Evolutionary conservation across 2,888 invertebrate species (phyloP), one percentile per base, ranked within the genome.

Genomic region (Alcis repandata): DNA sequence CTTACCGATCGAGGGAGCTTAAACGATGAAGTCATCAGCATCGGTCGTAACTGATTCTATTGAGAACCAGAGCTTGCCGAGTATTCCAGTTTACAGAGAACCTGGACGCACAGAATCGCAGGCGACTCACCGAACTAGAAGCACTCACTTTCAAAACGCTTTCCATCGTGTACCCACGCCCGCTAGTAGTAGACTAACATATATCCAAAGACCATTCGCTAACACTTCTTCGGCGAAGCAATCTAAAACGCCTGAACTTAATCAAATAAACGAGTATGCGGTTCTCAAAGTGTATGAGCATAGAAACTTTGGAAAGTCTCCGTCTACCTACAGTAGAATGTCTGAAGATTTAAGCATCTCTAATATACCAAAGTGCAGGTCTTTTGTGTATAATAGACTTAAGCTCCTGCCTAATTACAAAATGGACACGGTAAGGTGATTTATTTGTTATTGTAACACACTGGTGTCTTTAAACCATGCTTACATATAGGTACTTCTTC

Each of bases 21-120:
- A 53, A 59, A 33, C 54, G 66, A 71, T 73, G 73, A 73, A 69
- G 68, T 73, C 73, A 71, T 69, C 69, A 13, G 59, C 45, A 15
- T 73, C 73, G 13, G 20, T 60, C 52, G 48, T 59, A 36, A 79
- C 82, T 13, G 82, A 86, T 58, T 85, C 86, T 13, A 83, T 86
- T 54, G 86, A 86, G 62, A 79, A 82, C 65, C 72, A 77, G 52
- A 79, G 78, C 64, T 73, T 87, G 60, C 85, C 85, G 7, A 82
- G 75, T 57, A 67, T 79, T 49, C 83, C 86, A 32, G 40, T 64
- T 8, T 49, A 58, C 36, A 71, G 67, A 53, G 67, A 67, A 59
- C 59, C 33, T n/a, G 41, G 54, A 63, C n/a, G 17, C 2, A 11
- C 17, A 17, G 8, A 22, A 3, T 32, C 49, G 11, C 56, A 59